Percentiles rank a stretch among this genome's conserved stretches.
phyloP scores from a whole-genome alignment of 1,140 invertebrate genomes.

The Drosophila truncata region DNA sequence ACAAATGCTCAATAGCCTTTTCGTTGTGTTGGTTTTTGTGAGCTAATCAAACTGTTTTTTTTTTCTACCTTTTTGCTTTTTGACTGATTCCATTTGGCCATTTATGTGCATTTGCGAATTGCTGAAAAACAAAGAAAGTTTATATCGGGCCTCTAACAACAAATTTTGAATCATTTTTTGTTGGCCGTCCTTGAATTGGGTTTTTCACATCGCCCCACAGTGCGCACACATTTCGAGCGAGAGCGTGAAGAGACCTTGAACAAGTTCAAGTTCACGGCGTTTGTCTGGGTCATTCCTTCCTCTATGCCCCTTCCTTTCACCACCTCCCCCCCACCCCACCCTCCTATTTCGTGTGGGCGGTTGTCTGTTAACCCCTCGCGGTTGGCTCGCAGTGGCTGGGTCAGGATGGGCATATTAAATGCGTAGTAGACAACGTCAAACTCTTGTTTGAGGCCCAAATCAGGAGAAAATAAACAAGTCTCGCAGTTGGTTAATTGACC shows the following conservation, averaged over 20 bases:
- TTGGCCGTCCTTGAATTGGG: conserved; percentile 57
- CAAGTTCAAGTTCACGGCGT: conserved; percentile 74
- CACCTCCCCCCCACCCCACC: background rate
- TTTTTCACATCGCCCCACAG: conserved; percentile 37
- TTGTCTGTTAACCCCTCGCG: conserved; percentile 27
- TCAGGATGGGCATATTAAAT: conserved; percentile 37
- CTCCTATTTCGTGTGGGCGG: background rate
- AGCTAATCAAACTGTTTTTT: conserved; percentile 52
- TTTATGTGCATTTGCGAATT: conserved; percentile 12
- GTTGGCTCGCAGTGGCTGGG: background rate
- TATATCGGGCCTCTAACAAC: conserved; percentile 49
- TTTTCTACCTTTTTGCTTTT: conserved; percentile 21
- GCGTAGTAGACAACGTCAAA: conserved; percentile 24
- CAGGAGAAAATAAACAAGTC: background rate
- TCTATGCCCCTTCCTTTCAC: conserved; percentile 3
- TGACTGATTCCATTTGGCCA: conserved; percentile 12
- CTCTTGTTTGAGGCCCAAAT: background rate
- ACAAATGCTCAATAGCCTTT: conserved; percentile 25
- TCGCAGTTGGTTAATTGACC: background rate
- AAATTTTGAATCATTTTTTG: conserved; percentile 17
- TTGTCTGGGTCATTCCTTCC: conserved; percentile 61
- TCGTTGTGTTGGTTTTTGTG: conserved; percentile 11
- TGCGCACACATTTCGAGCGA: conserved; percentile 37
- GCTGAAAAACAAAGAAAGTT: conserved; percentile 71
- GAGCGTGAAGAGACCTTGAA: conserved; percentile 66